Percentiles rank a stretch among this genome's conserved stretches.
Evolutionary conservation across 2,888 invertebrate genomes (phyloP).

Genomic region (Meandrusa payeni): DNA sequence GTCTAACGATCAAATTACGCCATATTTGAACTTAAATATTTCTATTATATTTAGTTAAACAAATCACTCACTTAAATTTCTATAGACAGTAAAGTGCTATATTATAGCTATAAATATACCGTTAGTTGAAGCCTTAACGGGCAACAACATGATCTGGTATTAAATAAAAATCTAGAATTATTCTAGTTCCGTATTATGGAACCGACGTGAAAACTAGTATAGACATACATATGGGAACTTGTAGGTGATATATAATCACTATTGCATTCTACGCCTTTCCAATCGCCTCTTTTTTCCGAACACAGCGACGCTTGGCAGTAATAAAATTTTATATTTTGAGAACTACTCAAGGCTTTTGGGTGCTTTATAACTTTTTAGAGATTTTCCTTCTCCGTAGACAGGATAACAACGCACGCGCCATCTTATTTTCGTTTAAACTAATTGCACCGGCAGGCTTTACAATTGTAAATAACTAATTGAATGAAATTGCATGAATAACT

Average conservation of each 20-base stretch:
- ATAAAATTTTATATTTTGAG: conserved; percentile 17
- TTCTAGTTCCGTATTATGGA: conserved; percentile 16
- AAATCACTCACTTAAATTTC: too few relatives aligned
- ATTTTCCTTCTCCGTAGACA: neutral
- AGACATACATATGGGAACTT: conserved; percentile 18
- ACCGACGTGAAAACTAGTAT: conserved; percentile 22
- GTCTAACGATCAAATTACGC: too few relatives aligned
- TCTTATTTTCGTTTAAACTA: conserved; percentile 3
- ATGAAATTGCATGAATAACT: conserved; percentile 13
- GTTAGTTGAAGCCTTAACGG: too few relatives aligned
- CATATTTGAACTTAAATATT: too few relatives aligned
- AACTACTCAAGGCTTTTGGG: conserved; percentile 21
- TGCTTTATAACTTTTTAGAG: conserved; percentile 2
- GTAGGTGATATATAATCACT: conserved; percentile 18
- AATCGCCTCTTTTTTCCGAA: conserved; percentile 18
- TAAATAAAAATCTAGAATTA: neutral
- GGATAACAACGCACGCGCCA: conserved; percentile 2
- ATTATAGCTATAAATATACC: too few relatives aligned
- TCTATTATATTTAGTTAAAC: too few relatives aligned
- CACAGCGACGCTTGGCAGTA: conserved; percentile 6
- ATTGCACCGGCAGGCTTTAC: conserved; percentile 1
- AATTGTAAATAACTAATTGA: neutral
- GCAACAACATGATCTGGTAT: too few relatives aligned
- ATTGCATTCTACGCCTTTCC: conserved; percentile 24
- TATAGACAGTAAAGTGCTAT: too few relatives aligned